Evolutionary conservation across 2,797 vertebrate genomes (phyloP), one percentile per base, ranked within the genome.

Genomic region (Leptatherina wallacei): DNA sequence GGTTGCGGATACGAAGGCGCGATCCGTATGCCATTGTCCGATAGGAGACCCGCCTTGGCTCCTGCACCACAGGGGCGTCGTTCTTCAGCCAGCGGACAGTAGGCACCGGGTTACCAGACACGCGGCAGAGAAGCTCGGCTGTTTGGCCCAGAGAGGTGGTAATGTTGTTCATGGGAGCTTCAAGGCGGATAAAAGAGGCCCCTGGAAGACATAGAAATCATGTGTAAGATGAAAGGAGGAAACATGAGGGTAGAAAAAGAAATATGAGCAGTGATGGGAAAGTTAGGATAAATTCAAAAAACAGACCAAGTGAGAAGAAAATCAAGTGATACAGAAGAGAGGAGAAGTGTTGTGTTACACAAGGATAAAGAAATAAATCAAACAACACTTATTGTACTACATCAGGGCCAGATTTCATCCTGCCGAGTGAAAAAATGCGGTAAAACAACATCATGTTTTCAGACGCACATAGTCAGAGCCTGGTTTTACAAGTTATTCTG

Each of bases 81-180:
- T 99, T 99, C 85, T 99, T 99, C 82, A 99, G 93, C 98, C 98
- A 99, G 63, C 97, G 95, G 18, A 99, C 95, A 0, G 91, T 89
- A 0, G 98, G 97, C 9, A 77, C 76, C 0, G 98, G 98, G 61
- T 96, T 95, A 12, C 98, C 98, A 0, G 97, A 95, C 57, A 99
- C 97, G 0, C 91, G 95, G 81, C 98, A 99, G 81, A 96, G 93
- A 69, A 99, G 93, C 79, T 99, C 97, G 0, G 98, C 98, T 0
- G 96, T 98, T 84, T 96, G 97, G 36, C 97, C 97, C 60, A 98
- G 92, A 0, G 97, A 98, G 0, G 97, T 99, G 71, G 98, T 99
- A 89, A 99, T 99, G 92, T 99, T 99, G 87, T 99, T 99, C 97
- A 99, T 96, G 0, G 97, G 97, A 11, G 96, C 95, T 4, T 98